A percentile compares a stretch with the other conserved stretches of the same genome.
phyloP scores from a whole-genome alignment of 2,113 vertebrate genomes.

The Zapornia atra region DNA sequence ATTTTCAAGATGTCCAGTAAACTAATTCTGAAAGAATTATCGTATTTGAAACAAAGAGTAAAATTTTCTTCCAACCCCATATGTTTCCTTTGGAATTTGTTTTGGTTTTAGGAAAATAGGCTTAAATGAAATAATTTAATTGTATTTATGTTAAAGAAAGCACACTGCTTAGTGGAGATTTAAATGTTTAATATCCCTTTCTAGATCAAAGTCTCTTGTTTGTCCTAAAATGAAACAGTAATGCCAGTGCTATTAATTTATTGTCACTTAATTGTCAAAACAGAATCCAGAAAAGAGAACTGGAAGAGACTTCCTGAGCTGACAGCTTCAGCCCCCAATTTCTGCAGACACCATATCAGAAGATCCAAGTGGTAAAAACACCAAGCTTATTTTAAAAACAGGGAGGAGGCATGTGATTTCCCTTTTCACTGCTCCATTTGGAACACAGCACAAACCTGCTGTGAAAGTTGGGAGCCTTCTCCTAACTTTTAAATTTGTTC shows the following conservation, averaged over 20 bases:
- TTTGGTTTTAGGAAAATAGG: neutral
- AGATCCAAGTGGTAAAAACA: neutral
- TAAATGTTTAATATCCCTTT: neutral
- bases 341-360: neutral
- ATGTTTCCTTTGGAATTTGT: neutral
- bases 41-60: neutral
- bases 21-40: neutral
- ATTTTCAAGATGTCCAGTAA: neutral
- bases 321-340: neutral
- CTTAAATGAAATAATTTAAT: neutral
- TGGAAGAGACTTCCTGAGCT: neutral
- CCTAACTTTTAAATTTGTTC: neutral
- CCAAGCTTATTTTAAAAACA: neutral
- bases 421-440: neutral
- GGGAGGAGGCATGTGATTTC: neutral
- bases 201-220: neutral
- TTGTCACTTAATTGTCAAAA: neutral
- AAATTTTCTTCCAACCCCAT: neutral
- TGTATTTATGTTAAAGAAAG: neutral
- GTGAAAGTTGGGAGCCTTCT: neutral
- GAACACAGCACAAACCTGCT: neutral
- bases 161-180: neutral
- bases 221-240: neutral
- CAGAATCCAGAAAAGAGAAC: neutral
- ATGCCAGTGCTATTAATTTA: neutral